Evolutionary conservation across 2,888 invertebrate genomes (phyloP), one percentile per base, ranked within the genome.

Genomic region (Choreutis nemorana): DNA sequence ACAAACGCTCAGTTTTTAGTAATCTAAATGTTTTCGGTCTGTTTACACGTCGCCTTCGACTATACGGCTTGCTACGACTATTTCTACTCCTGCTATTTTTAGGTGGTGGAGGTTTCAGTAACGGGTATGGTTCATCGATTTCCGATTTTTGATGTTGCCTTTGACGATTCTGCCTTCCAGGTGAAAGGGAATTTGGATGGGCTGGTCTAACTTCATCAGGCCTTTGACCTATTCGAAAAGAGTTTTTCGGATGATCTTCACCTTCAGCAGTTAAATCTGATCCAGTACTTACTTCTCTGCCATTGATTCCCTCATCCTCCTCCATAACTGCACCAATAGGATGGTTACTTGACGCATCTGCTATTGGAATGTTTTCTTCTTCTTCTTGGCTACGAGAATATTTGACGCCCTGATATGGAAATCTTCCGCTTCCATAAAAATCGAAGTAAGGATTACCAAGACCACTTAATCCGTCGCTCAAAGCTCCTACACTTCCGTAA

Each of bases 311-410:
- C 24, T 65, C 70, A 29, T 66, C 72, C 54, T 72, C 65, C 40
- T 80, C 80, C 29, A 77, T 58, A 1, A 80, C 79, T 14, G 80
- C 75, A 13, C 80, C 80, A 32, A 80, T 79, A 2, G 75, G 73
- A 40, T 78, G 73, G 25, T 48, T 71, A 35, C 49, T 71, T 2
- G 73, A 67, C 14, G 70, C 55, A 24, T 71, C 77, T 26, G 72
- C 66, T 31, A 77, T 70, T 1, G 75, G 77, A 37, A 73, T 44
- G 29, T 63, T 57, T 48, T 75, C 75, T 42, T 73, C 72, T 42
- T 75, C 78, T 46, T 78, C 78, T 50, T 77, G 73, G 44, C 78
- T 78, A 24, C 78, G 56, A 12, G 78, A 78, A 47, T 78, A 77
- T 45, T 78, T 78, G 3, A 64, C 58, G 11, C 72, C 70, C 44